These are phyloP conservation scores for Drymonia ruficornis DNA, from an alignment of 2,888 invertebrate genomes.

Conservation along the genomic window DNA sequence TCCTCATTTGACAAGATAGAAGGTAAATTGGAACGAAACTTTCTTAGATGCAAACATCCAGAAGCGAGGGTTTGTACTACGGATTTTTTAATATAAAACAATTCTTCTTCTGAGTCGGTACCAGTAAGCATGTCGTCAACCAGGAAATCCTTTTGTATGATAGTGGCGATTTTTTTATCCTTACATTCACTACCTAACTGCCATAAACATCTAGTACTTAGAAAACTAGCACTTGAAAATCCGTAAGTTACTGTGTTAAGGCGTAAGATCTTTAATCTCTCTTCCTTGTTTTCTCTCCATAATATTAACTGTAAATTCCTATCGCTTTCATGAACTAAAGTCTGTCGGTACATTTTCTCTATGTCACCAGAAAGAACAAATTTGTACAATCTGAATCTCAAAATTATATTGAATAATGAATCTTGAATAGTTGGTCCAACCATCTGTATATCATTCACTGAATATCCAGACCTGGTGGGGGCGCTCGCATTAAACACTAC, in stretches of 20 bases:
- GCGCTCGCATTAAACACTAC: slow-evolving; percentile 10
- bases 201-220: slow-evolving; percentile 14
- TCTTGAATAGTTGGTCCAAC: slow-evolving; percentile 5
- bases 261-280: neutral
- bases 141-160: neutral
- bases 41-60: neutral
- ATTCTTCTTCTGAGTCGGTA: neutral
- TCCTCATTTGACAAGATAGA: neutral
- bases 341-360: slow-evolving; percentile 25
- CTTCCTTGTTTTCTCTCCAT: slow-evolving; percentile 6
- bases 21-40: neutral
- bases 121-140: neutral
- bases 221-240: slow-evolving; percentile 14
- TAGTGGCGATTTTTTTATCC: neutral
- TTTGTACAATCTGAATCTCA: slow-evolving; percentile 14
- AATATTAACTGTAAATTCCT: slow-evolving; percentile 19
- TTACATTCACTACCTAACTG: slow-evolving; percentile 17
- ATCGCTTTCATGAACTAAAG: slow-evolving; percentile 9
- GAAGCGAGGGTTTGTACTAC: neutral
- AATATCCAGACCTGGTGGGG: slow-evolving; percentile 1
- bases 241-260: slow-evolving; percentile 8
- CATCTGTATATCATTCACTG: slow-evolving; percentile 3
- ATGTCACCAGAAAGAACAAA: slow-evolving; percentile 26
- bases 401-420: slow-evolving; percentile 4
- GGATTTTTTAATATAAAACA: neutral